Percentiles rank a stretch among this genome's conserved stretches.
Conservation (phyloP, 2,113 vertebrate genomes). For the Amazona vittata region DNA sequence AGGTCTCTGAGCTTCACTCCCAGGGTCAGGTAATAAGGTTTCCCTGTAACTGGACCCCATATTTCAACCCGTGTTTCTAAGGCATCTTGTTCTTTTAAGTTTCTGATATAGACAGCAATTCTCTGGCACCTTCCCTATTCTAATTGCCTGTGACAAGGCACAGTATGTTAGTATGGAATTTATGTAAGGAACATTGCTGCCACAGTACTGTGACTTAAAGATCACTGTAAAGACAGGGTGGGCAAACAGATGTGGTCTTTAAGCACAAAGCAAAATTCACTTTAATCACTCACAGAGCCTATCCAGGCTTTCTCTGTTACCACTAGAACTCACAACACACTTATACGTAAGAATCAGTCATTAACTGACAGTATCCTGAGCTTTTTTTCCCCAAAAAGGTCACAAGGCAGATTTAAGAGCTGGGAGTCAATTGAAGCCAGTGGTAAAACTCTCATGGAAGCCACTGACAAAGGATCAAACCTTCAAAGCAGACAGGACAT, state of each 20-base stretch:
- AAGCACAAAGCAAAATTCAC: not conserved
- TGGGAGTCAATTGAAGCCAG: not conserved
- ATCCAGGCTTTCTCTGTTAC: not conserved
- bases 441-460: not conserved
- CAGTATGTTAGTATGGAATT: conserved; percentile 8
- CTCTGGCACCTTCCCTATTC: not conserved
- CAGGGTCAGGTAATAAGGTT: not conserved
- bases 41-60: not conserved
- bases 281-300: not conserved
- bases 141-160: conserved; percentile 41
- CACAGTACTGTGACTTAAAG: not conserved
- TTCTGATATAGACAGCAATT: conserved; percentile 2
- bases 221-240: not conserved
- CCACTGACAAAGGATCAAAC: not conserved
- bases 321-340: not conserved
- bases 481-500: not conserved
- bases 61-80: not conserved
- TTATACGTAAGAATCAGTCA: not conserved
- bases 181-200: not conserved
- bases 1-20: not conserved
- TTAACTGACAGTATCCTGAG: not conserved
- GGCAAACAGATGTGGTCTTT: not conserved
- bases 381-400: not conserved
- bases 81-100: not conserved
- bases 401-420: not conserved